Evolutionary conservation across 2,797 vertebrate genomes (phyloP).

Genomic region (Onychomys leucogaster): DNA sequence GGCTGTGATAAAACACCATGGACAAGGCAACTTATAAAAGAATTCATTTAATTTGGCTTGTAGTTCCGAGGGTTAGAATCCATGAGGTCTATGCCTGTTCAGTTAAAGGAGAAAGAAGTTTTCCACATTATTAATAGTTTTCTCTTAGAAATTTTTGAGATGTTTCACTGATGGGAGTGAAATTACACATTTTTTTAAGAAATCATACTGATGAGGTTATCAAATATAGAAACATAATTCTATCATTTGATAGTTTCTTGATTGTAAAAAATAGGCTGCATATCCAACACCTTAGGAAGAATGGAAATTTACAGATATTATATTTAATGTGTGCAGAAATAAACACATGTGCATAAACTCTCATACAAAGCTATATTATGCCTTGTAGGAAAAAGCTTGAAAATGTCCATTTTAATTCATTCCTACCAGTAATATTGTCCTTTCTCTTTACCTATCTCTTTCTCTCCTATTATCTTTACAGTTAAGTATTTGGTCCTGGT

Average conservation of each 20-base stretch:
- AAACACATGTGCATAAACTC: neutral
- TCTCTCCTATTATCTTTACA: neutral
- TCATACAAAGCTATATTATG: neutral
- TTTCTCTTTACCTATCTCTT: neutral
- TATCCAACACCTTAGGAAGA: neutral
- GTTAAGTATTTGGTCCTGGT: neutral
- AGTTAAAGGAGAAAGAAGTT: neutral
- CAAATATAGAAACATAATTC: neutral
- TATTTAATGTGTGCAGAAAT: neutral
- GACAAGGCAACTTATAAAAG: neutral
- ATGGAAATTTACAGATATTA: neutral
- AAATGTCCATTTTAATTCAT: neutral
- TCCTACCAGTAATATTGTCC: neutral
- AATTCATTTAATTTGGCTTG: neutral
- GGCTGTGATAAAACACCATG: neutral
- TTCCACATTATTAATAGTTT: neutral
- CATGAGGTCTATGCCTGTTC: neutral
- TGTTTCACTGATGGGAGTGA: neutral
- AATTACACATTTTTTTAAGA: neutral
- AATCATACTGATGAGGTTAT: neutral
- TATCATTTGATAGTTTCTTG: neutral
- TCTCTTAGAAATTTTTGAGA: neutral
- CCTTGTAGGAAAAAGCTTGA: neutral
- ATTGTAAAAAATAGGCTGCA: neutral
- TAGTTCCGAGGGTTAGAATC: neutral